A percentile compares a stretch with the other conserved stretches of the same genome.
phyloP scores from a whole-genome alignment of 2,797 vertebrate species.

The Denticeps clupeoides region DNA sequence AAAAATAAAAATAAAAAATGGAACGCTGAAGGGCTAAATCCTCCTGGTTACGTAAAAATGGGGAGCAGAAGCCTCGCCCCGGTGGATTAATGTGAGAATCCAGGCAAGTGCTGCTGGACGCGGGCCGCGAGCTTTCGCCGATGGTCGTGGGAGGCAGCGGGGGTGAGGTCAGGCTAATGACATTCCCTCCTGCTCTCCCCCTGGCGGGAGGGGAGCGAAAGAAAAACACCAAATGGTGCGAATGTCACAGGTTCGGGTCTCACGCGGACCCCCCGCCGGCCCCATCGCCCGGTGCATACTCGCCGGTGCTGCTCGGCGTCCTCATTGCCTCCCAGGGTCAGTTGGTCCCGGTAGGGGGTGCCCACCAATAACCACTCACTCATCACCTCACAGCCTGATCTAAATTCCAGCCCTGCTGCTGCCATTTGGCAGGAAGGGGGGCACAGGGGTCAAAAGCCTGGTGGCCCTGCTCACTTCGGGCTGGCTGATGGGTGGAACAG shows the following conservation, averaged over 20 bases:
- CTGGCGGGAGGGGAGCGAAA: not conserved
- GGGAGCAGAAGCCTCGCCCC: not conserved
- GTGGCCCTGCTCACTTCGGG: conserved; percentile 4
- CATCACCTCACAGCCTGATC: conserved; percentile 1
- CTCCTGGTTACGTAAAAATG: not conserved
- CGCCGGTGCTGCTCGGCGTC: not conserved
- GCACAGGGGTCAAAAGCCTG: conserved; percentile 1
- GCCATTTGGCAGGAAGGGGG: conserved; percentile 6
- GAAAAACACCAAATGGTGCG: conserved; percentile 16
- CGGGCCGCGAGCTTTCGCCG: no score
- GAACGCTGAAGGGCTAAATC: not conserved
- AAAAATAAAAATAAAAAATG: no score
- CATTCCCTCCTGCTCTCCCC: conserved; percentile 11
- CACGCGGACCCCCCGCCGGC: not conserved
- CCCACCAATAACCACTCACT: conserved; percentile 6
- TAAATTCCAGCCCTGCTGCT: conserved; percentile 5
- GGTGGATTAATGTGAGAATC: not conserved
- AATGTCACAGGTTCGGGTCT: conserved; percentile 9
- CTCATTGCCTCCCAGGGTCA: conserved; percentile 8
- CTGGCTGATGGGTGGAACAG: not conserved
- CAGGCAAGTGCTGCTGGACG: not conserved
- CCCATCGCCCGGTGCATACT: no score
- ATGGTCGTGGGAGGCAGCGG: no score
- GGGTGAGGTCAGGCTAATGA: conserved; percentile 1
- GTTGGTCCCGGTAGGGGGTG: not conserved